Evolutionary conservation across 1,140 invertebrate genomes (phyloP).

Genomic region (Teleogryllus occipitalis): DNA sequence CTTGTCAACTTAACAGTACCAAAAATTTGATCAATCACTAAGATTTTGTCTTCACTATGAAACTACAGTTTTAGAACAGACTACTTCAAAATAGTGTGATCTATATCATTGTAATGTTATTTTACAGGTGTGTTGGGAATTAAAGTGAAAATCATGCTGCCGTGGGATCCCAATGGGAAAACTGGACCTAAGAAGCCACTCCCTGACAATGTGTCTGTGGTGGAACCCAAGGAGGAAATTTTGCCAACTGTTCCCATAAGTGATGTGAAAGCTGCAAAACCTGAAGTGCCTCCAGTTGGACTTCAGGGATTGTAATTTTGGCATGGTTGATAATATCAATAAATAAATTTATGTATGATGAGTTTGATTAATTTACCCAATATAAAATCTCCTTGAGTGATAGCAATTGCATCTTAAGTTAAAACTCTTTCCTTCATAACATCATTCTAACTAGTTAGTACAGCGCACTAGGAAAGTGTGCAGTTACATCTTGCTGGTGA

Average conservation of each 20-base stretch:
- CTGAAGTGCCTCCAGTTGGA: conserved; percentile 26
- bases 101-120: background rate
- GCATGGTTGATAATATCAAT: background rate
- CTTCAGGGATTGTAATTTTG: background rate
- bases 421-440: too few relatives aligned
- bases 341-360: background rate
- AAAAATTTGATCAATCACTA: background rate
- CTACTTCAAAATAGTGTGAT: background rate
- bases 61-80: background rate
- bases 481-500: too few relatives aligned
- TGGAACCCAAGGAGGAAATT: conserved; percentile 85
- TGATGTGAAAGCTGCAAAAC: conserved; percentile 45
- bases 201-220: conserved; percentile 92
- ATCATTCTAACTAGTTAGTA: too few relatives aligned
- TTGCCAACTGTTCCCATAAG: conserved; percentile 51
- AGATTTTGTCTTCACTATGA: too few relatives aligned
- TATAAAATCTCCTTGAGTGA: too few relatives aligned
- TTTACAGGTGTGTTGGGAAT: conserved; percentile 65
- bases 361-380: background rate
- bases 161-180: conserved; percentile 94
- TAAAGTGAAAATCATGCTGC: conserved; percentile 99
- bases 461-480: too few relatives aligned
- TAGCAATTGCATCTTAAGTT: too few relatives aligned
- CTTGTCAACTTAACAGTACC: too few relatives aligned
- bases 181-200: conserved; percentile 93